phyloP scores from a whole-genome alignment of 1,140 invertebrate genomes.

The Polyergus mexicanus region DNA sequence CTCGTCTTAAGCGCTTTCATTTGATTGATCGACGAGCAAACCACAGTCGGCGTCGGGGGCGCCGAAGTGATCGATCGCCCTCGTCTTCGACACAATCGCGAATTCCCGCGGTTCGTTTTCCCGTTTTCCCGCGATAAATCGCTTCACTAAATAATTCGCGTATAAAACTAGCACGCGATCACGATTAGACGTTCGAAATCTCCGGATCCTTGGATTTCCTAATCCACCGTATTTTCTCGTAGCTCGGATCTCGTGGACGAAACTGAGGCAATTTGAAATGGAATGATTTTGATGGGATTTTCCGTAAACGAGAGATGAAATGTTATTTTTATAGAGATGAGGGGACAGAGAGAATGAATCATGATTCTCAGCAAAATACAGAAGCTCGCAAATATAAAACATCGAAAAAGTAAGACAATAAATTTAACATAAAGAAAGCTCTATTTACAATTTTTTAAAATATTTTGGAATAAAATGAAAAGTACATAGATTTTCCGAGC shows the following conservation, averaged over 20 bases:
- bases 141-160: conserved; percentile 50
- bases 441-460: no score
- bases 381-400: no score
- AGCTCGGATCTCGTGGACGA: background rate
- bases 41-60: conserved; percentile 52
- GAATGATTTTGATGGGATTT: background rate
- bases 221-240: background rate
- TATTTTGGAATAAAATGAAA: no score
- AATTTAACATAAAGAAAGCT: no score
- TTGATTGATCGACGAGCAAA: conserved; percentile 63
- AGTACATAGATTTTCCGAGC: no score
- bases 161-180: conserved; percentile 52
- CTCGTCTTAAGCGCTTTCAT: conserved; percentile 56
- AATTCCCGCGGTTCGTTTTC: conserved; percentile 51
- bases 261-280: background rate
- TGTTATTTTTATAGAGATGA: background rate
- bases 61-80: conserved; percentile 53
- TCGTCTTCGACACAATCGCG: conserved; percentile 62
- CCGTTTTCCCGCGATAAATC: conserved; percentile 46
- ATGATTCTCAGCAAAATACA: no score
- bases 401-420: no score
- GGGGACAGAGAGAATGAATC: no score
- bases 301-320: background rate
- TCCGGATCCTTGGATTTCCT: background rate
- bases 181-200: conserved; percentile 39